Conservation (phyloP, 2,797 vertebrate genomes). For the Rhinatrema bivittatum region DNA sequence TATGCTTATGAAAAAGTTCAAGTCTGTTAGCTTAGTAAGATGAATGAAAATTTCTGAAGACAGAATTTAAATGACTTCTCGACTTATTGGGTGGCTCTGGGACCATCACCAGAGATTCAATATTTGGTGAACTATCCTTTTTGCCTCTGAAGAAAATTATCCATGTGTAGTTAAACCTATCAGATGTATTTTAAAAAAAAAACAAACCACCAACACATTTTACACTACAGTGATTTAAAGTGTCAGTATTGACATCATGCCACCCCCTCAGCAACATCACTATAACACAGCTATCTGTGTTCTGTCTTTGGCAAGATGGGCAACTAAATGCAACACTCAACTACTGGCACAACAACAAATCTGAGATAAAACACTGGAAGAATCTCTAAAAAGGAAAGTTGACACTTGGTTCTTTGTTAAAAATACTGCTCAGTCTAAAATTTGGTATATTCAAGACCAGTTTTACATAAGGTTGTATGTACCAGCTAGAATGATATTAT, state of each 20-base stretch:
- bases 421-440: too few species aligned
- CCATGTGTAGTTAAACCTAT: constrained; percentile 9
- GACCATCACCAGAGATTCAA: constrained; percentile 9
- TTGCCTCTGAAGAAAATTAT: constrained; percentile 1
- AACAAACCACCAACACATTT: too few species aligned
- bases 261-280: constrained; percentile 13
- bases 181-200: constrained; percentile 17
- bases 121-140: constrained; percentile 10
- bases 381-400: too few species aligned
- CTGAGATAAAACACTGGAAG: neutral
- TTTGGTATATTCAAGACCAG: too few species aligned
- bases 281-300: constrained; percentile 2
- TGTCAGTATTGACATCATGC: constrained; percentile 3
- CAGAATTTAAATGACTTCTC: too few species aligned
- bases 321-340: constrained; percentile 1
- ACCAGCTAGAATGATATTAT: too few species aligned
- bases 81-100: too few species aligned
- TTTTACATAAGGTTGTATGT: too few species aligned
- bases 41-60: too few species aligned
- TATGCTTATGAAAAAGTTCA: too few species aligned
- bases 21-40: too few species aligned
- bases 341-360: neutral
- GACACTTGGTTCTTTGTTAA: too few species aligned
- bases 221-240: constrained; percentile 16
- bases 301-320: constrained; percentile 15